Base-by-base conservation (phyloP, 2,113 vertebrate species). In the Pimephales promelas region DNA sequence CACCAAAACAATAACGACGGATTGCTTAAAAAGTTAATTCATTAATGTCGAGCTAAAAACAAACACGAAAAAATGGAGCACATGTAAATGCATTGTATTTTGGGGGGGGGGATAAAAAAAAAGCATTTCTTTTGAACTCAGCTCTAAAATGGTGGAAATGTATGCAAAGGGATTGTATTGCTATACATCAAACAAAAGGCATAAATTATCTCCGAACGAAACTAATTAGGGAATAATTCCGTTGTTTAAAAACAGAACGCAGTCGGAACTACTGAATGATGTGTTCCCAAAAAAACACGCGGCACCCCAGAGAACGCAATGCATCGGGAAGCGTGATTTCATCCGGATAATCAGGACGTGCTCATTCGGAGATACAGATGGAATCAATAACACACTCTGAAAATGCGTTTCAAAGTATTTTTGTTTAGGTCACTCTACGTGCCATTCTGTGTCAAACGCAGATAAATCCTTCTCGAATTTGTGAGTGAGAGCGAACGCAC, bases 381-480 rank as follows among this genome's bases (percentile, higher is more conserved):
- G 52, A 76, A 57, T 54, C 73, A 36, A 68, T 22, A 36, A 22
- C 13, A 57, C 13, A 43, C 61, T 61, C 56, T 14, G 82, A 75
- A 75, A 83, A 64, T 64, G 54, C 14, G 79, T 14, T 57, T 54
- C 10, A 10, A 72, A 75, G 94, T 95, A 94, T 94, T 95, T 59
- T 49, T 61, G 94, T 94, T 89, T 92, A 92, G 92, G 90, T 92
- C 92, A 88, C 90, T 94, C 93, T 92, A 92, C 91, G 93, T 93
- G 92, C 92, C 93, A 31, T 92, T 94, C 95, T 94, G 95, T 94
- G 92, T 93, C 94, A 92, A 95, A 94, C 93, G 93, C 94, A 95
- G 95, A 96, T 96, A 96, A 85, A 96, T 96, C 95, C 95, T 95
- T 93, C 93, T 94, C 92, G 93, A 94, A 94, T 94, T 91, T 83